These are phyloP conservation scores for Hipparchia sbordonii DNA, from an alignment of 2,888 invertebrate species.

Conservation along the genomic window DNA sequence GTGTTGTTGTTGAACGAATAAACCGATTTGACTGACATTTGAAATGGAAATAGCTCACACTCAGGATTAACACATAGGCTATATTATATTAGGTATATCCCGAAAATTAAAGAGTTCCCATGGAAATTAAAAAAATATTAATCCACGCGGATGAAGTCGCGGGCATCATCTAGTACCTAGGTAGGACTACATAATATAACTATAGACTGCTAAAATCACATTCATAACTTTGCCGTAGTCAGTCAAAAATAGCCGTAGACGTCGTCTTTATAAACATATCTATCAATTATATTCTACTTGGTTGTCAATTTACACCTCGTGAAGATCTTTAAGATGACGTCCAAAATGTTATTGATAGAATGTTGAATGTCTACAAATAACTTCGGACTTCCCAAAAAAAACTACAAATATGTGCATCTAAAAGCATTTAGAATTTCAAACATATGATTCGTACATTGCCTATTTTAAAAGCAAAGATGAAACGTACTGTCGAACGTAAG, in stretches of 20 bases:
- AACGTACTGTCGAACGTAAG: conserved; percentile 2
- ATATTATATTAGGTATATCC: no score
- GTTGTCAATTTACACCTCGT: conserved; percentile 54
- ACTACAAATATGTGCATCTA: background rate
- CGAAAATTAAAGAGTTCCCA: no score
- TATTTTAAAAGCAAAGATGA: background rate
- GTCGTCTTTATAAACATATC: conserved; percentile 18
- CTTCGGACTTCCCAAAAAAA: conserved; percentile 9
- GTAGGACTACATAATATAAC: no score
- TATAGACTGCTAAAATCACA: no score
- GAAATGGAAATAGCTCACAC: no score
- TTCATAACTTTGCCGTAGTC: background rate
- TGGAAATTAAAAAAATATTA: no score
- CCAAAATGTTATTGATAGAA: conserved; percentile 43
- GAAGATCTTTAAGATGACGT: conserved; percentile 37
- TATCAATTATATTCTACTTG: conserved; percentile 43
- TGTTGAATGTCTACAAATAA: conserved; percentile 37
- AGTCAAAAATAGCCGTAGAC: conserved; percentile 16
- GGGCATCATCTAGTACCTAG: no score
- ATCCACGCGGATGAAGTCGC: no score
- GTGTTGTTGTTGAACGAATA: no score
- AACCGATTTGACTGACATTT: no score
- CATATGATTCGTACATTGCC: conserved; percentile 13
- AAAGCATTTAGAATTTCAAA: background rate
- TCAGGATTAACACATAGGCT: no score